These are phyloP conservation scores for Falcaria lacertinaria DNA, from an alignment of 2,888 invertebrate genomes.

Conservation along the genomic window DNA sequence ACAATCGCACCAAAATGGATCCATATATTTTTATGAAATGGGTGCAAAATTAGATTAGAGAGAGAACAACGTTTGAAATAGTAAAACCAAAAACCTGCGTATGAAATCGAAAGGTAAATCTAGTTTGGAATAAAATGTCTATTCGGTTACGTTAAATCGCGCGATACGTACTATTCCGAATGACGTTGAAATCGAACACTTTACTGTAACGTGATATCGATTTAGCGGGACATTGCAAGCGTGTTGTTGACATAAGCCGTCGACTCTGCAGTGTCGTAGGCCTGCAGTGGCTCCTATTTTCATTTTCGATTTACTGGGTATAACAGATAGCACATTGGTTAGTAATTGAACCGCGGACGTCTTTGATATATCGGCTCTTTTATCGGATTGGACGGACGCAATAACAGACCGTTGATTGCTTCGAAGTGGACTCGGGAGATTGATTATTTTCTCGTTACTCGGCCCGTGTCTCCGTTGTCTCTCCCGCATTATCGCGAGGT, in stretches of 20 bases:
- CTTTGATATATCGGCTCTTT: conserved; percentile 79
- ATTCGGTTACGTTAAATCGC: too few species aligned
- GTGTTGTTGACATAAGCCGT: conserved; percentile 46
- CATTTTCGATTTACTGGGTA: conserved; percentile 65
- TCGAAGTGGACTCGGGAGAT: conserved; percentile 74
- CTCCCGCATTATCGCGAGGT: conserved; percentile 27
- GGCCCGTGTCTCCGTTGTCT: conserved; percentile 50
- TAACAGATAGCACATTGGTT: conserved; percentile 67
- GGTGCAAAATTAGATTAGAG: too few species aligned
- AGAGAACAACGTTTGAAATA: too few species aligned
- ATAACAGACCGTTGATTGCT: conserved; percentile 79
- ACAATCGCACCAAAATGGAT: too few species aligned
- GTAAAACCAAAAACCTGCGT: too few species aligned
- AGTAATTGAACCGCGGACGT: conserved; percentile 75
- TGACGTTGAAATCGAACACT: conserved; percentile 3
- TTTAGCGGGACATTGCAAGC: conserved; percentile 24
- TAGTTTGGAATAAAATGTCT: too few species aligned
- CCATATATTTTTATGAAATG: too few species aligned
- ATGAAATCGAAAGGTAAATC: too few species aligned
- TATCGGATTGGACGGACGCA: conserved; percentile 77
- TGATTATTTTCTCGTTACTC: conserved; percentile 76
- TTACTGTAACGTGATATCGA: conserved; percentile 21
- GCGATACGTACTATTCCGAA: background rate
- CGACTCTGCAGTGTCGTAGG: conserved; percentile 36
- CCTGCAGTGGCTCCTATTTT: conserved; percentile 53